Conservation (phyloP, 2,797 vertebrate species). For the Pipistrellus pygmaeus region DNA sequence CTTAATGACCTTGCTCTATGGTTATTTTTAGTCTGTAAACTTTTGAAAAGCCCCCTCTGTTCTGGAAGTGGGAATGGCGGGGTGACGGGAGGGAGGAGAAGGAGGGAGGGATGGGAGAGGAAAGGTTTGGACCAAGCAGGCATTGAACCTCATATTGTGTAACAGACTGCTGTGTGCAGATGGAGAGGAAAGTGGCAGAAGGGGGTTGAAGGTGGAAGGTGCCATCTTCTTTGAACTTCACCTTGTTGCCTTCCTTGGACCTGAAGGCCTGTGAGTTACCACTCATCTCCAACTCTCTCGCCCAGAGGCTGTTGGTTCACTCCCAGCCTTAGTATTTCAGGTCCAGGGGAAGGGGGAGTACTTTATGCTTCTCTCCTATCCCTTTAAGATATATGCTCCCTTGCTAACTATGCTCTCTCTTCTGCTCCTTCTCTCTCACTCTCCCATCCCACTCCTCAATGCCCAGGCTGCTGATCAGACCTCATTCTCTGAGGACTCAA, state of each 20-base stretch:
- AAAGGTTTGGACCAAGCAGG: background rate
- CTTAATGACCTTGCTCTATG: constrained; percentile 8
- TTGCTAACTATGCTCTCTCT: background rate
- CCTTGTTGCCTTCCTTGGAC: background rate
- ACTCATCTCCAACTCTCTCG: background rate
- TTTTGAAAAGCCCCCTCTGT: background rate
- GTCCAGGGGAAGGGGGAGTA: background rate
- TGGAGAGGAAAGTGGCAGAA: background rate
- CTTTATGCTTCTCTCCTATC: background rate
- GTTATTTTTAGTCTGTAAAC: constrained; percentile 48
- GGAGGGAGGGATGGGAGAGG: background rate
- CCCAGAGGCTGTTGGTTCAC: background rate
- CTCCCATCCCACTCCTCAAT: background rate
- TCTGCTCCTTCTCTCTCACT: background rate
- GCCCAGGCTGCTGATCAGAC: background rate
- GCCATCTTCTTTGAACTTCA: background rate
- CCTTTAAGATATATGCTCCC: background rate
- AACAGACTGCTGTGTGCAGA: background rate
- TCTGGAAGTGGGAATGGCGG: background rate
- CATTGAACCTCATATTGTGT: background rate
- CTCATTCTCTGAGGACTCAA: background rate
- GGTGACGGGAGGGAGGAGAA: background rate
- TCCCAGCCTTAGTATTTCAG: background rate
- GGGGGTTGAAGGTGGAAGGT: background rate
- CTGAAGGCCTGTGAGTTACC: background rate